These are phyloP conservation scores for Bombus sibiricus DNA, from an alignment of 1,140 invertebrate genomes.

Conservation along the genomic window DNA sequence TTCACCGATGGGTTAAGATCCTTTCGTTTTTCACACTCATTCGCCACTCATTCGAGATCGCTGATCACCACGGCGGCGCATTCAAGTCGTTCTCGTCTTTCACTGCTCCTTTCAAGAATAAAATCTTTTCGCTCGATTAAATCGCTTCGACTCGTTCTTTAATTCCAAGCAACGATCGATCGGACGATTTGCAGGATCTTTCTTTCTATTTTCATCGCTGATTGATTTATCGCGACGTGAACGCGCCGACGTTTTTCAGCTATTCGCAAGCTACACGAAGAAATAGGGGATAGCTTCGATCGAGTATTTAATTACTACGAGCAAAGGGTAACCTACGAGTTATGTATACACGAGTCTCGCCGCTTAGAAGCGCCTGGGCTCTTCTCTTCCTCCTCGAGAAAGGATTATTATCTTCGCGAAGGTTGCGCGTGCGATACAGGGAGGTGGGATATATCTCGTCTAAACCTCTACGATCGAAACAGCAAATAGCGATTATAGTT, in stretches of 20 bases:
- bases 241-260: slow-evolving; percentile 32
- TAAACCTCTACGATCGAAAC: slow-evolving; percentile 45
- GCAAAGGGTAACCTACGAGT: slow-evolving; percentile 47
- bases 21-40: slow-evolving; percentile 53
- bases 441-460: background rate
- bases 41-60: slow-evolving; percentile 54
- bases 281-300: slow-evolving; percentile 51
- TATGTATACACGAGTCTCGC: slow-evolving; percentile 27
- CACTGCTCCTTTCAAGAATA: background rate
- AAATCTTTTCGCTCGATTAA: background rate
- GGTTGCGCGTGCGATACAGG: slow-evolving; percentile 2
- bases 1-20: slow-evolving; percentile 55
- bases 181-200: too few species aligned
- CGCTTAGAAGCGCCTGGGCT: slow-evolving; percentile 8
- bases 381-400: background rate
- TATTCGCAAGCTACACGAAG: slow-evolving; percentile 58
- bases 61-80: slow-evolving; percentile 39
- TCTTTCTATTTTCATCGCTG: background rate
- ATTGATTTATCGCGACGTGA: slow-evolving; percentile 20
- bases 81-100: background rate
- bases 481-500: slow-evolving; percentile 24
- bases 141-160: background rate
- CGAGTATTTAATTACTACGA: slow-evolving; percentile 42
- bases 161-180: too few species aligned
- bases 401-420: background rate